Percentiles rank a stretch among this genome's conserved stretches.
phyloP scores from a whole-genome alignment of 2,888 invertebrate species.

The Drosophila koepferae region DNA sequence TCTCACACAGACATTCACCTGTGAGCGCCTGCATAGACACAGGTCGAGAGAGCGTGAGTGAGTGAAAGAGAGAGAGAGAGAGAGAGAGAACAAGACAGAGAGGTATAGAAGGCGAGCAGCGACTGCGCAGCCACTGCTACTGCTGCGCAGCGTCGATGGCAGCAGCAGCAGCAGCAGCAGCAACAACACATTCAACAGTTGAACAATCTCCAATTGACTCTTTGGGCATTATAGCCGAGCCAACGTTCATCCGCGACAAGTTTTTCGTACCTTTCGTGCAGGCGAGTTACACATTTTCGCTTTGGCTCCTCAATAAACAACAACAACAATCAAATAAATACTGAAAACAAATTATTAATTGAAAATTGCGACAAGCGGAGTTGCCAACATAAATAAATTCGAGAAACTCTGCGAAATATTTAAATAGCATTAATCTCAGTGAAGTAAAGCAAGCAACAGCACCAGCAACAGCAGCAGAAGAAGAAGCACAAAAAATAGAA shows the following conservation, averaged over 20 bases:
- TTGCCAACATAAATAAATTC: slow-evolving; percentile 14
- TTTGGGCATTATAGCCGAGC: slow-evolving; percentile 82
- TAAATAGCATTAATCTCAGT: slow-evolving; percentile 36
- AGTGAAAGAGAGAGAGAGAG: not conserved
- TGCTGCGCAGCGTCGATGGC: not conserved
- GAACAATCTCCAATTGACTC: slow-evolving; percentile 81
- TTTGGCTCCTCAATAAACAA: slow-evolving; percentile 37
- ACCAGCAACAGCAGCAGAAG: not conserved
- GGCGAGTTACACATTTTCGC: slow-evolving; percentile 63
- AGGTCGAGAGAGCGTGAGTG: slow-evolving; percentile 3
- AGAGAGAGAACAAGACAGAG: not conserved
- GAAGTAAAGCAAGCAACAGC: slow-evolving; percentile 30
- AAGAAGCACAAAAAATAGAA: slow-evolving; percentile 23
- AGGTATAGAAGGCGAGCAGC: slow-evolving; percentile 18
- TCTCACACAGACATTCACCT: slow-evolving; percentile 44
- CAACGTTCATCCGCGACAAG: slow-evolving; percentile 82
- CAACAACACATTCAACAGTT: slow-evolving; percentile 77
- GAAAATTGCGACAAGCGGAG: slow-evolving; percentile 13
- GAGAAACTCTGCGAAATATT: slow-evolving; percentile 3
- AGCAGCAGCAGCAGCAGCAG: slow-evolving; percentile 34
- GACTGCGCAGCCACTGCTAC: slow-evolving; percentile 43
- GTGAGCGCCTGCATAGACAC: slow-evolving; percentile 27
- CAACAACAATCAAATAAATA: slow-evolving; percentile 25
- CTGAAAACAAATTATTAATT: slow-evolving; percentile 7
- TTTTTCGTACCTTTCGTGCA: slow-evolving; percentile 83